Conservation (phyloP, 2,797 vertebrate species). For the Alauda arvensis region DNA sequence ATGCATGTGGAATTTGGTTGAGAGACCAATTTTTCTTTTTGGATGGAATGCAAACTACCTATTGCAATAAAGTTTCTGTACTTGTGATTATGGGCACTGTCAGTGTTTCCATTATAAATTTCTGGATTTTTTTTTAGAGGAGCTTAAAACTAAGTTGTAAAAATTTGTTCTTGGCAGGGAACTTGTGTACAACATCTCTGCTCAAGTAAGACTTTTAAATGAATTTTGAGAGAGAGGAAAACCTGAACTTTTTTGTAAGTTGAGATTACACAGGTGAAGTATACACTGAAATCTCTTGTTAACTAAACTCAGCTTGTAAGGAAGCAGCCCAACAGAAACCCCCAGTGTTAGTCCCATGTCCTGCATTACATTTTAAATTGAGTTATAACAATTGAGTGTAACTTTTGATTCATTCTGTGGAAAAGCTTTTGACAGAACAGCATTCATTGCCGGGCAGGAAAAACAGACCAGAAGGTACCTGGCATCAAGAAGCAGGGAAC, state of each 20-base stretch:
- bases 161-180: conserved; percentile 67
- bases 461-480: background rate
- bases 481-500: background rate
- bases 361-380: background rate
- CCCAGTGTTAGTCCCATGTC: background rate
- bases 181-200: conserved; percentile 61
- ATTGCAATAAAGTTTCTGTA: conserved; percentile 46
- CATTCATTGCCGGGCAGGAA: background rate
- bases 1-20: background rate
- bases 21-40: conserved; percentile 34
- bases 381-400: background rate
- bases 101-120: conserved; percentile 72
- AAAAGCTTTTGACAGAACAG: background rate
- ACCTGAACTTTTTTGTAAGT: background rate
- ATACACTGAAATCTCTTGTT: background rate
- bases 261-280: conserved; percentile 17
- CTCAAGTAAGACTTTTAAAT: conserved; percentile 47
- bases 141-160: conserved; percentile 67
- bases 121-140: conserved; percentile 42
- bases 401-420: background rate
- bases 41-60: conserved; percentile 41
- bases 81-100: conserved; percentile 49
- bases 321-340: background rate
- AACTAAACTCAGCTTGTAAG: background rate
- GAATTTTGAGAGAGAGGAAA: conserved; percentile 8